Evolutionary conservation across 2,113 vertebrate genomes (phyloP), one percentile per base, ranked within the genome.

Genomic region (Actenoides hombroni): DNA sequence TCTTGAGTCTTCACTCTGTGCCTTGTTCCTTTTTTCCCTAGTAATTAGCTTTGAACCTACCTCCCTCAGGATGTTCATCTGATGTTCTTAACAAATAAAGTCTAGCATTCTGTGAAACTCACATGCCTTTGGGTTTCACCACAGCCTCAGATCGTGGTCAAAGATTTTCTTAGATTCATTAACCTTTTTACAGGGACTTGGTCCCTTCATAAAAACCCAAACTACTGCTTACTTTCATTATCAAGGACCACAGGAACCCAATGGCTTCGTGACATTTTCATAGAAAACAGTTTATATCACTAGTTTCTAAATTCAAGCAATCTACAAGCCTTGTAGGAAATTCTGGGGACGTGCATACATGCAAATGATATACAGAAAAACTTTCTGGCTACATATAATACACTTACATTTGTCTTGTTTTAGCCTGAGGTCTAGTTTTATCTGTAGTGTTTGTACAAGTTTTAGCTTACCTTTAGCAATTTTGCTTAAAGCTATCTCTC

Each of bases 371-470:
- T 31, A 64, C 26, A 91, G 91, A 71, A 94, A 85, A 95, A 57
- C 53, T 87, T 92, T 82, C 83, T 68, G 61, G 48, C 39, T 76
- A 25, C 53, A 44, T 68, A 56, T 40, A 92, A 84, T 48, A 31
- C 48, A 71, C 46, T 68, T 33, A 46, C 8, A 31, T 92, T 83
- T 86, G 81, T 87, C 91, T 91, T 61, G 51, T 29, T 88, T 95
- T 95, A 95, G 91, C 92, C 77, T 76, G 53, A 88, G 86, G 90
- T 76, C 48, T 84, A 78, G 31, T 79, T 84, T 94, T 96, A 96
- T 94, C 91, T 84, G 35, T 44, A 89, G 33, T 59, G 88, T 65
- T 65, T 92, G 57, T 91, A 91, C 54, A 91, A 83, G 78, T 65
- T 96, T 93, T 94, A 92, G 84, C 69, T 71, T 78, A 88, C 56